These are phyloP conservation scores for Zootermopsis nevadensis DNA, from an alignment of 2,888 invertebrate genomes.

Conservation along the genomic window DNA sequence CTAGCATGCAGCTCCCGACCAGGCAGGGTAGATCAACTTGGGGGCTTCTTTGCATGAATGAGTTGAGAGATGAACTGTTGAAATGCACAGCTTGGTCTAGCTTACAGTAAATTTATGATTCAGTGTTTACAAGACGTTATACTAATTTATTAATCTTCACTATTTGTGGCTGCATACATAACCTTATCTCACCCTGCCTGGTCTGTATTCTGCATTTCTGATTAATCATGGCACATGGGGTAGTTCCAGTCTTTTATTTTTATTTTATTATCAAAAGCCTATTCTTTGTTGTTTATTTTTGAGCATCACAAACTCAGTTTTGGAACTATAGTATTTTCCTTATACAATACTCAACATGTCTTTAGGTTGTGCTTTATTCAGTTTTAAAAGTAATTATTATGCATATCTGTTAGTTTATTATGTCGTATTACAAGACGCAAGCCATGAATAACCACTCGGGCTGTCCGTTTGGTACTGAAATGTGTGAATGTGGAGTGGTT, in stretches of 20 bases:
- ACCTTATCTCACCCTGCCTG: constrained; percentile 22
- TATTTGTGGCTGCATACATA: constrained; percentile 4
- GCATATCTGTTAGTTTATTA: background rate
- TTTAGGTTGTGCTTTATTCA: too few relatives aligned
- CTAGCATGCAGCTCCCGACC: background rate
- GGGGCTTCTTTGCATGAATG: background rate
- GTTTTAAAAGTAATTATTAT: too few relatives aligned
- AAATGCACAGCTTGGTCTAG: background rate
- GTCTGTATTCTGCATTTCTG: constrained; percentile 14
- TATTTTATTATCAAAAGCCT: too few relatives aligned
- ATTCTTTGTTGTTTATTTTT: too few relatives aligned
- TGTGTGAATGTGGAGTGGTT: constrained; percentile 17
- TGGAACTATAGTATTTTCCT: too few relatives aligned
- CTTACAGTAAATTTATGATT: background rate
- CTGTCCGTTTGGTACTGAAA: constrained; percentile 17
- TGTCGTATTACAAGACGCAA: background rate
- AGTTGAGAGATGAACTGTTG: background rate
- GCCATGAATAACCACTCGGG: constrained; percentile 40
- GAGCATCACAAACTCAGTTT: too few relatives aligned
- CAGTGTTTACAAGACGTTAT: background rate
- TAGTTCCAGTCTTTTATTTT: too few relatives aligned
- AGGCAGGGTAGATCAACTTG: constrained; percentile 24
- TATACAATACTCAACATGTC: too few relatives aligned
- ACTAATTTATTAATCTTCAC: background rate
- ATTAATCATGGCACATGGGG: background rate